Evolutionary conservation across 2,888 invertebrate genomes (phyloP).

Genomic region (Lepas anatifera): DNA sequence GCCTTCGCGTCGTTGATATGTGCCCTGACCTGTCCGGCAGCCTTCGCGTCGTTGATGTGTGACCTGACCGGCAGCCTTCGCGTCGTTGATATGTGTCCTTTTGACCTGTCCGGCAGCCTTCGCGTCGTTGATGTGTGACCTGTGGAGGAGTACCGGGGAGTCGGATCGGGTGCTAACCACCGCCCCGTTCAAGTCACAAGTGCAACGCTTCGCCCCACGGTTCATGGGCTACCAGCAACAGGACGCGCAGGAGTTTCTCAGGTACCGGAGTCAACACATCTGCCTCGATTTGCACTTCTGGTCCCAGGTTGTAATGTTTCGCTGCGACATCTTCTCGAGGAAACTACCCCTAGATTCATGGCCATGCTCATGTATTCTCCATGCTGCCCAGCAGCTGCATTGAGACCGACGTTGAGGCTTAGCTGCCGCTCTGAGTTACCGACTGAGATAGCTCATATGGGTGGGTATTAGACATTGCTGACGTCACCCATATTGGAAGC

Average conservation of each 20-base stretch:
- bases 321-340: too few species aligned
- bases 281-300: too few species aligned
- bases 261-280: too few species aligned
- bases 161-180: slow-evolving; percentile 37
- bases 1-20: slow-evolving; percentile 61
- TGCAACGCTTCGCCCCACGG: slow-evolving; percentile 42
- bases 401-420: too few species aligned
- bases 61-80: slow-evolving; percentile 52
- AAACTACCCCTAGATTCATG: too few species aligned
- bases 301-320: too few species aligned
- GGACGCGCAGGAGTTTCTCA: slow-evolving; percentile 72
- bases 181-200: slow-evolving; percentile 62
- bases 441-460: too few species aligned
- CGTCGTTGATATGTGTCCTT: slow-evolving; percentile 52
- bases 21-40: slow-evolving; percentile 37
- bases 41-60: slow-evolving; percentile 58
- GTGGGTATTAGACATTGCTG: too few species aligned
- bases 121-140: slow-evolving; percentile 56
- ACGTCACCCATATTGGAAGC: too few species aligned
- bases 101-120: slow-evolving; percentile 44
- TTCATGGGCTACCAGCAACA: slow-evolving; percentile 80
- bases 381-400: too few species aligned
- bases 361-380: too few species aligned
- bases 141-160: slow-evolving; percentile 43
- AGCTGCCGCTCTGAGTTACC: too few species aligned